phyloP scores from a whole-genome alignment of 2,888 invertebrate species.

The Chalcosyrphus nemorum region DNA sequence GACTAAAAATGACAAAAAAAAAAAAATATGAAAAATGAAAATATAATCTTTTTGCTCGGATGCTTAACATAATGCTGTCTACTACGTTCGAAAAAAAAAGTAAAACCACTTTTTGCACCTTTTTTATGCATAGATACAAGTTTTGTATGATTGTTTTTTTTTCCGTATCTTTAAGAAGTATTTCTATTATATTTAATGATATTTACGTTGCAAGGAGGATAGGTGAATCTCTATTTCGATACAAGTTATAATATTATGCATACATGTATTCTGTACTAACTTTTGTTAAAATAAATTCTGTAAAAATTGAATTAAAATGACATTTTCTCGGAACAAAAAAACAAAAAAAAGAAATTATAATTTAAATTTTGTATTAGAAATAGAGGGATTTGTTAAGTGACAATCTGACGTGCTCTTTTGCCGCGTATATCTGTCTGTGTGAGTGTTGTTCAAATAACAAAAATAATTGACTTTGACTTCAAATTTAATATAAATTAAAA shows the following conservation, averaged over 20 bases:
- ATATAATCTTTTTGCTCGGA: conserved; percentile 77
- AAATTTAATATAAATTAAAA: conserved; percentile 24
- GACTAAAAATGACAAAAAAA: conserved; percentile 48
- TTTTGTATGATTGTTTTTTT: conserved; percentile 21
- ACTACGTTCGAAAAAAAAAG: conserved; percentile 74
- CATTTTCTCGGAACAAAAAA: conserved; percentile 52
- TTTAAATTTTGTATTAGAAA: conserved; percentile 25
- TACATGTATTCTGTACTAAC: conserved; percentile 2
- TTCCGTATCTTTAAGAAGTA: conserved; percentile 17
- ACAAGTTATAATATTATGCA: conserved; percentile 30
- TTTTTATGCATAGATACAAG: conserved; percentile 59
- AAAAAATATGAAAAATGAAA: conserved; percentile 53
- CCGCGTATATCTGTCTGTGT: conserved; percentile 82
- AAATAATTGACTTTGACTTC: conserved; percentile 1
- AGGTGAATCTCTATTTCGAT: conserved; percentile 22
- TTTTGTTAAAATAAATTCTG: not conserved
- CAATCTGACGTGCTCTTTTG: conserved; percentile 79
- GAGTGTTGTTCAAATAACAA: conserved; percentile 22
- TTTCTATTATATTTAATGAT: conserved; percentile 12
- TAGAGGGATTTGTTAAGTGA: conserved; percentile 51
- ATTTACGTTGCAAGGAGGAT: conserved; percentile 27
- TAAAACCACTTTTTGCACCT: conserved; percentile 68
- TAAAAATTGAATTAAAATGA: conserved; percentile 74
- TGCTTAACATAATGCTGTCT: conserved; percentile 81
- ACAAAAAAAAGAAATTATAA: too few relatives aligned